A percentile compares a stretch with the other conserved stretches of the same genome.
Evolutionary conservation across 1,140 invertebrate species (phyloP).

Genomic region (Drosophila jambulina): DNA sequence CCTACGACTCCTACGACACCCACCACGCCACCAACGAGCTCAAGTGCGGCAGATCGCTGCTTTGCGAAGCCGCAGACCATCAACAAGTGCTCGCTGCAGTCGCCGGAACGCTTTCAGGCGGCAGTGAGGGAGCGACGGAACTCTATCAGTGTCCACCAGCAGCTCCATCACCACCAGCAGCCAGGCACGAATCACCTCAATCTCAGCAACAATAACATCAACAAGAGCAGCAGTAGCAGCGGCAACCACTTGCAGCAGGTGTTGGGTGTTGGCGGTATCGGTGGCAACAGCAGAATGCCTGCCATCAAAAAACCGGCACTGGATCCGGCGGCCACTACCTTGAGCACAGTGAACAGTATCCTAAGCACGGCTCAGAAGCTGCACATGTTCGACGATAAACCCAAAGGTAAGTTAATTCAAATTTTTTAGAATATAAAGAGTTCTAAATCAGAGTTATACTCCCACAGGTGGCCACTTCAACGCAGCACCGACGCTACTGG

Average conservation of each 20-base stretch:
- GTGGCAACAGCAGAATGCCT: slow-evolving; percentile 9
- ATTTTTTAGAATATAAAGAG: neutral
- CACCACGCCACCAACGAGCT: slow-evolving; percentile 13
- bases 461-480: slow-evolving; percentile 86
- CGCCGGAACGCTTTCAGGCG: slow-evolving; percentile 70
- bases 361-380: slow-evolving; percentile 69
- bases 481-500: slow-evolving; percentile 90
- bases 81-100: slow-evolving; percentile 73
- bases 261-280: slow-evolving; percentile 1
- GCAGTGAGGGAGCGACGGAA: slow-evolving; percentile 70
- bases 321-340: slow-evolving; percentile 55
- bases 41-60: slow-evolving; percentile 36
- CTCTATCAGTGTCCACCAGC: slow-evolving; percentile 64
- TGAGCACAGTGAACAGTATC: slow-evolving; percentile 71
- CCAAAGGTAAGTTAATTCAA: slow-evolving; percentile 50
- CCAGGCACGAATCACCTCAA: slow-evolving; percentile 14
- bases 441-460: neutral
- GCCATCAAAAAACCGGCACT: slow-evolving; percentile 29
- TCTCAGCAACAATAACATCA: slow-evolving; percentile 30
- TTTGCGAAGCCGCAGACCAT: slow-evolving; percentile 71
- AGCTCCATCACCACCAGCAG: slow-evolving; percentile 21
- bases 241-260: slow-evolving; percentile 37
- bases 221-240: slow-evolving; percentile 17
- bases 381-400: slow-evolving; percentile 75
- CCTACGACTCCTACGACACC: slow-evolving; percentile 50